These are phyloP conservation scores for Meteorus sp. DNA, from an alignment of 1,140 invertebrate species.

Conservation along the genomic window DNA sequence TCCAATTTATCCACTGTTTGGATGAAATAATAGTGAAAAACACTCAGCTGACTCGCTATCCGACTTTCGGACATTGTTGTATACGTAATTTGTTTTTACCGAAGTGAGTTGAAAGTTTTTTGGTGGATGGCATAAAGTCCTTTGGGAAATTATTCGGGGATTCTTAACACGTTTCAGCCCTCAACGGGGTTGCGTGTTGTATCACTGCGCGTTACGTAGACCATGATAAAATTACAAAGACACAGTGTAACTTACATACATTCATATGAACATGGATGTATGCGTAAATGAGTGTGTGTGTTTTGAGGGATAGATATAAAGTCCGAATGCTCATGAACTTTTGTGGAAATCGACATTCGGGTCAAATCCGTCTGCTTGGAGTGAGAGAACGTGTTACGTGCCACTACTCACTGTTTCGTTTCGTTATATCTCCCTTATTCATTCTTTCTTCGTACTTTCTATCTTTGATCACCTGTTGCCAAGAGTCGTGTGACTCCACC, in stretches of 20 bases:
- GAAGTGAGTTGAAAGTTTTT: conserved; percentile 5
- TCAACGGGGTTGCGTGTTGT: conserved; percentile 1
- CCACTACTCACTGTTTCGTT: not conserved
- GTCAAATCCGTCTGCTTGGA: conserved; percentile 22
- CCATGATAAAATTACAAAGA: conserved; percentile 25
- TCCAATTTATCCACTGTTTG: too few species aligned
- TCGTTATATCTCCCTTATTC: too few species aligned
- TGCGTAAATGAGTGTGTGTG: too few species aligned
- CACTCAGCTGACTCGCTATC: too few species aligned
- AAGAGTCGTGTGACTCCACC: conserved; percentile 17
- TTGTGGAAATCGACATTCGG: conserved; percentile 22
- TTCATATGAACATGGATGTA: too few species aligned
- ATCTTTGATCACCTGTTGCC: conserved; percentile 37
- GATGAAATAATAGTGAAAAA: too few species aligned
- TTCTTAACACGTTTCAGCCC: conserved; percentile 9
- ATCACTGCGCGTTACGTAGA: conserved; percentile 16
- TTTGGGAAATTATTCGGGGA: conserved; percentile 19
- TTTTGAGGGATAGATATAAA: too few species aligned
- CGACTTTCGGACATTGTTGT: too few species aligned
- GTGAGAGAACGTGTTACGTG: conserved; percentile 25
- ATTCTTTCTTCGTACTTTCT: not conserved
- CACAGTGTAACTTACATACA: too few species aligned
- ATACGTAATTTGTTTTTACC: too few species aligned
- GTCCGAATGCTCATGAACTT: not conserved
- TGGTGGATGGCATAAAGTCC: not conserved